Percentiles rank a stretch among this genome's conserved stretches.
Evolutionary conservation across 2,797 vertebrate genomes (phyloP).

Genomic region (Lepilemur ruficaudatus): DNA sequence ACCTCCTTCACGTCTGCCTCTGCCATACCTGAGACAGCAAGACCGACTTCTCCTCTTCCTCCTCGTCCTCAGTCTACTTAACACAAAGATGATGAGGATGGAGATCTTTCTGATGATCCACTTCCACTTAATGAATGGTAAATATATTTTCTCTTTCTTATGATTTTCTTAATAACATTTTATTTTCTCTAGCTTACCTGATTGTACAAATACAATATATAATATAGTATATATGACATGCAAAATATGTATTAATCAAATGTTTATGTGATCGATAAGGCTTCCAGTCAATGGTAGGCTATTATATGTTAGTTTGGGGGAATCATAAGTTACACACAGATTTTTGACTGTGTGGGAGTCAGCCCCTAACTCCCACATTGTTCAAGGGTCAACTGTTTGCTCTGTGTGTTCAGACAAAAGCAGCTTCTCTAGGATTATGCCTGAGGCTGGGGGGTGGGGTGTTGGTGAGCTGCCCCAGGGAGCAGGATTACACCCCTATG

Average conservation of each 20-base stretch:
- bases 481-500: neutral
- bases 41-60: neutral
- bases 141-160: neutral
- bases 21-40: neutral
- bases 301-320: neutral
- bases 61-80: neutral
- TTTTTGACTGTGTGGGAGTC: neutral
- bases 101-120: neutral
- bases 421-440: neutral
- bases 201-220: no score
- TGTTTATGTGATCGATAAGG: neutral
- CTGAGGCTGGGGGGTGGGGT: neutral
- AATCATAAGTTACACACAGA: neutral
- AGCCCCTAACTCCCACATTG: neutral
- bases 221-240: no score
- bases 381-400: neutral
- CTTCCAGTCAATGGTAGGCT: neutral
- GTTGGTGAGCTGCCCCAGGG: neutral
- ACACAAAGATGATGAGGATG: neutral
- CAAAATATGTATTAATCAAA: no score
- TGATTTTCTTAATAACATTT: no score
- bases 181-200: no score
- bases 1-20: neutral
- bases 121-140: neutral
- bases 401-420: neutral